These are phyloP conservation scores for Planococcus citri DNA, from an alignment of 1,140 invertebrate species.

Conservation along the genomic window DNA sequence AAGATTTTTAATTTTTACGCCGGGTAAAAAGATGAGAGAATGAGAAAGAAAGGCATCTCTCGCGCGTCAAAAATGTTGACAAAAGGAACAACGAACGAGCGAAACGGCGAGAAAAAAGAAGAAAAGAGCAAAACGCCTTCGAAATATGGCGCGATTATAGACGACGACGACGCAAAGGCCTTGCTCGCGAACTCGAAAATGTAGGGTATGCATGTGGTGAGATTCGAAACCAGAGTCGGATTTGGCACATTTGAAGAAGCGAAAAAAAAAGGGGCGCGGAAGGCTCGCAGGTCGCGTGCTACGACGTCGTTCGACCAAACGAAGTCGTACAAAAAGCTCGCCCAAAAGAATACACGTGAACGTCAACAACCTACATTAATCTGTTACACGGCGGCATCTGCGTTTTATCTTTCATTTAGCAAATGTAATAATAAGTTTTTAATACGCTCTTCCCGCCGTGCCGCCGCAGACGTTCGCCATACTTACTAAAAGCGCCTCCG, in stretches of 20 bases:
- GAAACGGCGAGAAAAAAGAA: not conserved
- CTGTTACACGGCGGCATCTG: not conserved
- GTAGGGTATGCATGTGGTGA: constrained; percentile 1
- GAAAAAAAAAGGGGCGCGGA: not conserved
- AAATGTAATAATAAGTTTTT: constrained; percentile 8
- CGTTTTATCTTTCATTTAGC: not conserved
- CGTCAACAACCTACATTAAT: constrained; percentile 1
- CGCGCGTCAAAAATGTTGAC: no score
- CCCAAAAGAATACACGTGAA: not conserved
- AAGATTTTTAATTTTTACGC: no score
- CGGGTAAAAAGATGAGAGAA: no score
- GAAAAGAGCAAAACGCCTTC: not conserved
- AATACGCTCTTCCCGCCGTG: not conserved
- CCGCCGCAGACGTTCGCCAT: no score
- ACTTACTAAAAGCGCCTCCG: no score
- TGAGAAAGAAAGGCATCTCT: no score
- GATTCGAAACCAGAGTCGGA: constrained; percentile 1
- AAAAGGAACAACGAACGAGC: no score
- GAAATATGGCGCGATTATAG: not conserved
- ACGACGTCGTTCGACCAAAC: not conserved
- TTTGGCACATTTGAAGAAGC: constrained; percentile 6
- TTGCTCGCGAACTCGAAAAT: no score
- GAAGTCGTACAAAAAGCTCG: constrained; percentile 6
- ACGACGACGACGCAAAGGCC: not conserved
- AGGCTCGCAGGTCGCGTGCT: not conserved